These are phyloP conservation scores for Scalopus aquaticus DNA, from an alignment of 2,113 vertebrate genomes.

Conservation along the genomic window DNA sequence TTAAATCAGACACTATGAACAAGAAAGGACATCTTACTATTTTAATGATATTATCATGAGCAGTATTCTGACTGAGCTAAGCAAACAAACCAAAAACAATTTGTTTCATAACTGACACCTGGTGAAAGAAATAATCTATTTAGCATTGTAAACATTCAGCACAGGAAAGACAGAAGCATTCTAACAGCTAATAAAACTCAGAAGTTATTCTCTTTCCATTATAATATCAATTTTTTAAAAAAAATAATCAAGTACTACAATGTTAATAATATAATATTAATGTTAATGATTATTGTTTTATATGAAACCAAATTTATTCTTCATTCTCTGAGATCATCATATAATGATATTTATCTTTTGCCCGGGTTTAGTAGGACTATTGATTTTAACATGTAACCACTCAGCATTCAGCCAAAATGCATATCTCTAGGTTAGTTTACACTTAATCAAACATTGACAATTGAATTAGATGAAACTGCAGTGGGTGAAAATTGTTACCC, in stretches of 20 bases:
- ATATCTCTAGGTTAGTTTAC: background rate
- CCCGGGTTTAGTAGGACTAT: background rate
- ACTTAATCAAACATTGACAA: background rate
- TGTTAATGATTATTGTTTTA: background rate
- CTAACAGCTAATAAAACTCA: background rate
- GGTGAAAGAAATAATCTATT: background rate
- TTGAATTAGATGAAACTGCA: background rate
- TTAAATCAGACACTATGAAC: background rate
- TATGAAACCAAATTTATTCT: background rate
- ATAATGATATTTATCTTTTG: background rate
- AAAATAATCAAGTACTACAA: background rate
- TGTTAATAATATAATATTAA: background rate
- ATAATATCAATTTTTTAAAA: background rate
- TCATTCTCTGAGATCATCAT: background rate
- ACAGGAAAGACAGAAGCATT: background rate
- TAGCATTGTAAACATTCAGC: background rate
- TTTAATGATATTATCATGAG: background rate
- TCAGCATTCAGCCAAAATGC: background rate
- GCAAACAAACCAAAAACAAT: rapidly evolving
- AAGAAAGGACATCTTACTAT: background rate
- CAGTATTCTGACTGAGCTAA: background rate
- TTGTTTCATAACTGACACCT: background rate
- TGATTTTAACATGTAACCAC: background rate
- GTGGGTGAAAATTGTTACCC: background rate
- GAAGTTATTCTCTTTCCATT: background rate